Evolutionary conservation across 2,797 vertebrate genomes (phyloP).

Genomic region (Tiaroga cobitis): DNA sequence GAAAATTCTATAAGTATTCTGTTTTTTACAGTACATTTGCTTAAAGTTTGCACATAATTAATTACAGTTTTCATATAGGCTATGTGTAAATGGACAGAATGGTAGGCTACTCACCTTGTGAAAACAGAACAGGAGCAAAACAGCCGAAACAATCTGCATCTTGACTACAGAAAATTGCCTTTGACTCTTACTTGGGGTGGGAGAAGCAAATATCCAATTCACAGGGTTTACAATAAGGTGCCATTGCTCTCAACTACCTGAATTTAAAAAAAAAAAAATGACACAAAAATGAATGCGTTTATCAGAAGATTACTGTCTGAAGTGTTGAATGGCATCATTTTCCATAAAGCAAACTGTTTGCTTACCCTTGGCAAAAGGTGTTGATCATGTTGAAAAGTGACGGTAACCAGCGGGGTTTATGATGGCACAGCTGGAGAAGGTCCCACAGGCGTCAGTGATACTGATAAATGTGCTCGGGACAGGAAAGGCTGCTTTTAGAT

Average conservation of each 20-base stretch:
- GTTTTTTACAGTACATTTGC: background rate
- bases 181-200: constrained; percentile 66
- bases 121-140: constrained; percentile 72
- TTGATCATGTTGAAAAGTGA: constrained; percentile 43
- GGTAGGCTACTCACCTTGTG: constrained; percentile 73
- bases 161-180: constrained; percentile 62
- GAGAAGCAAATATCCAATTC: constrained; percentile 71
- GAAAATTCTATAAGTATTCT: background rate
- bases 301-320: background rate
- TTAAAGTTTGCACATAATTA: background rate
- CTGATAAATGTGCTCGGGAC: constrained; percentile 4
- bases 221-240: constrained; percentile 57
- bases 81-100: background rate
- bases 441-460: constrained; percentile 10
- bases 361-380: constrained; percentile 40
- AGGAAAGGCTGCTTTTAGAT: background rate
- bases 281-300: constrained; percentile 15
- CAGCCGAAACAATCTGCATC: constrained; percentile 74
- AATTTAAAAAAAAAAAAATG: background rate
- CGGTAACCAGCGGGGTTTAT: background rate
- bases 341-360: constrained; percentile 32
- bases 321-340: constrained; percentile 9
- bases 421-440: constrained; percentile 19
- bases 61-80: background rate
- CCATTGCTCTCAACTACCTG: constrained; percentile 50